A percentile compares a stretch with the other conserved stretches of the same genome.
Evolutionary conservation across 2,113 vertebrate species (phyloP).

Genomic region (Paramormyrops kingsleyae): DNA sequence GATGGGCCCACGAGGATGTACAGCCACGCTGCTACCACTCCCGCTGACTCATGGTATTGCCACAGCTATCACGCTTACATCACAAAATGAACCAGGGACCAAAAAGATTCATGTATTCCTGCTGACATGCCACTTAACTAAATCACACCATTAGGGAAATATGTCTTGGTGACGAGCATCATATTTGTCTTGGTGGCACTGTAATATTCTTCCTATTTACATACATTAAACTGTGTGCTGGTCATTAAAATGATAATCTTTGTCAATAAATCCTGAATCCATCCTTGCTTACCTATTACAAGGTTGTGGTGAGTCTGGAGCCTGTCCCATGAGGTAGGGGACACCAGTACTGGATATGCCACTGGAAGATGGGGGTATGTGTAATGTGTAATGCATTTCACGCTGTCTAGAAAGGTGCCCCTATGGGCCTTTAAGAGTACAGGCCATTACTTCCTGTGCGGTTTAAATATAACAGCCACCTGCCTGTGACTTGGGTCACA

Average conservation of each 20-base stretch:
- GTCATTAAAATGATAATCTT: background rate
- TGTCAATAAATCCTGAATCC: background rate
- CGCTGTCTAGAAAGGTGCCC: background rate
- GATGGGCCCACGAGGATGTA: background rate
- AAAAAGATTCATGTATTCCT: background rate
- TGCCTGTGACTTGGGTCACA: background rate
- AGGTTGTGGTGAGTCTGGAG: background rate
- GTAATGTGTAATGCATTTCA: background rate
- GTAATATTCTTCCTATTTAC: background rate
- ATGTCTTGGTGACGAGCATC: background rate
- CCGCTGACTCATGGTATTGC: background rate
- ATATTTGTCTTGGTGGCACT: background rate
- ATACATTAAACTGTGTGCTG: background rate
- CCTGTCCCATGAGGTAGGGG: background rate
- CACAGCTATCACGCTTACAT: background rate
- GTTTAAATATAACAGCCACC: background rate
- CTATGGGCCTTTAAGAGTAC: background rate
- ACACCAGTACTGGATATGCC: background rate
- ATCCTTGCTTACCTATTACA: background rate
- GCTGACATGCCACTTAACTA: background rate
- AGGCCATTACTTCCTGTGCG: background rate
- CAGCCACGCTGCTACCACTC: slow-evolving; percentile 5
- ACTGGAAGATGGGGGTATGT: background rate
- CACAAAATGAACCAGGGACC: background rate
- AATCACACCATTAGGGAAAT: background rate